phyloP scores from a whole-genome alignment of 2,797 vertebrate genomes.

The Florisuga fusca region DNA sequence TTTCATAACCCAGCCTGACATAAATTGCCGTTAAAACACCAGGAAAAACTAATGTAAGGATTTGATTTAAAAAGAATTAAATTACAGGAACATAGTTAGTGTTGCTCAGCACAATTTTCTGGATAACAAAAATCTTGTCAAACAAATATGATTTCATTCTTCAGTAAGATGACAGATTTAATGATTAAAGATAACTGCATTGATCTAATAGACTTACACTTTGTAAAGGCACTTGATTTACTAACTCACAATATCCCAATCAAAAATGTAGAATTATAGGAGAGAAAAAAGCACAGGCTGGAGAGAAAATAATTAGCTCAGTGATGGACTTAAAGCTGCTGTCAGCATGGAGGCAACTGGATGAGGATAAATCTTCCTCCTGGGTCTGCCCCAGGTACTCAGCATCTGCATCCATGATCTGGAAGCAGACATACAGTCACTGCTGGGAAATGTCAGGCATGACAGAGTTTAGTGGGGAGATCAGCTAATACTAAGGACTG shows the following conservation, averaged over 20 bases:
- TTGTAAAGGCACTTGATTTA: background rate
- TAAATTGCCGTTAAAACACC: background rate
- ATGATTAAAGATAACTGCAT: background rate
- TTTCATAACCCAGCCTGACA: background rate
- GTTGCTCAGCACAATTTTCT: background rate
- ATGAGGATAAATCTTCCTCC: background rate
- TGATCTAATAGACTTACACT: background rate
- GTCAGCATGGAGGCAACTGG: background rate
- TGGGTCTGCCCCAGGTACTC: background rate
- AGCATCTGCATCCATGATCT: background rate
- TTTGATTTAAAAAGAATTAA: background rate
- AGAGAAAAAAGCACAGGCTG: background rate
- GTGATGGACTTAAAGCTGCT: background rate
- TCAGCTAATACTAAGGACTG: background rate
- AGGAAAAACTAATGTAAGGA: background rate
- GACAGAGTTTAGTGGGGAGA: background rate
- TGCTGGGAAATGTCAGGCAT: background rate
- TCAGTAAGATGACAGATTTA: background rate
- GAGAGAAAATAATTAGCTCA: background rate
- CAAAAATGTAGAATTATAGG: background rate
- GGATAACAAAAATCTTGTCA: background rate
- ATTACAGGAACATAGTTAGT: background rate
- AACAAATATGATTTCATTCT: background rate
- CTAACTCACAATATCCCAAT: background rate
- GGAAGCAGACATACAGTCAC: background rate